Percentiles rank a stretch among this genome's conserved stretches.
These are phyloP conservation scores for Bubo scandiacus DNA, from an alignment of 2,113 vertebrate species.

Conservation along the genomic window DNA sequence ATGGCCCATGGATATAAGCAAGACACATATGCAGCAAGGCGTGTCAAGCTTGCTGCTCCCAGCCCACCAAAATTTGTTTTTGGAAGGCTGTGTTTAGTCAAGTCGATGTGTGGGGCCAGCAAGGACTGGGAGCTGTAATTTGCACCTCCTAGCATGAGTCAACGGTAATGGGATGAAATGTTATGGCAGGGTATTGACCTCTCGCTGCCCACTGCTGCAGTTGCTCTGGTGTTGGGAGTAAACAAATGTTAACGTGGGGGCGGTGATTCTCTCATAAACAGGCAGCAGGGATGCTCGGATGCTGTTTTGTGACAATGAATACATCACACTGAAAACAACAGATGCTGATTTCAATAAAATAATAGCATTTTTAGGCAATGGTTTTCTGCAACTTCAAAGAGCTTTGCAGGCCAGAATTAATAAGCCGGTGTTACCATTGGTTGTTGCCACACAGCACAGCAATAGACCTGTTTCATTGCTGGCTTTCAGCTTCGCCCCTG, in stretches of 20 bases:
- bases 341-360: constrained; percentile 62
- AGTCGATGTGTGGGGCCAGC: background rate
- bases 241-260: background rate
- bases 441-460: background rate
- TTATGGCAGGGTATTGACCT: background rate
- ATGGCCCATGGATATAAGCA: background rate
- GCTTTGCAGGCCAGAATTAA: constrained; percentile 1
- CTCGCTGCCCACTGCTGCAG: background rate
- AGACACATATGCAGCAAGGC: background rate
- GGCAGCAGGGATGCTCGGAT: background rate
- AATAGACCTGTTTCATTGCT: background rate
- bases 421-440: background rate
- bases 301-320: constrained; percentile 34
- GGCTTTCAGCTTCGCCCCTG: background rate
- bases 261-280: background rate
- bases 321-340: constrained; percentile 48
- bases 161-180: background rate
- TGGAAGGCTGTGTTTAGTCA: background rate
- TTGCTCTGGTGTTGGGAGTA: background rate
- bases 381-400: constrained; percentile 16
- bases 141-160: background rate
- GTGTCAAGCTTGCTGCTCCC: background rate
- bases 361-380: constrained; percentile 35
- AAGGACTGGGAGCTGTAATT: background rate
- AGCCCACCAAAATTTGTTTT: background rate